Conservation (phyloP, 92 coral and sea anemone genomes). For the Parazoanthus darwini region DNA sequence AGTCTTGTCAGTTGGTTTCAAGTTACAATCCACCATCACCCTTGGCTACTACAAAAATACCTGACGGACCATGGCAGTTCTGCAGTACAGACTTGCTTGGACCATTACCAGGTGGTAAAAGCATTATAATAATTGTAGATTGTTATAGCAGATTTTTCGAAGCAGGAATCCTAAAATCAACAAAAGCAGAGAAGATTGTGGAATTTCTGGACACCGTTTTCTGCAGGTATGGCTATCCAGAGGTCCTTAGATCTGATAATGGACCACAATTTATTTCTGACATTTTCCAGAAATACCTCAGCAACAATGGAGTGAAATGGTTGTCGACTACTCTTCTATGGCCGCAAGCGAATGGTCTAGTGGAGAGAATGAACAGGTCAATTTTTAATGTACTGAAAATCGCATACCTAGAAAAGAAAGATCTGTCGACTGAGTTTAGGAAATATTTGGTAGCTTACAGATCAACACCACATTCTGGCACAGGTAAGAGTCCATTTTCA, state of each 20-base stretch:
- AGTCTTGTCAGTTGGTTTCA: conserved; percentile 52
- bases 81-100: conserved; percentile 44
- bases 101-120: conserved; percentile 48
- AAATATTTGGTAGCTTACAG: conserved; percentile 39
- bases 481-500: conserved; percentile 4
- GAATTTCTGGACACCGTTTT: conserved; percentile 43
- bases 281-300: conserved; percentile 16
- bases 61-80: conserved; percentile 53
- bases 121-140: conserved; percentile 36
- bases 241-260: conserved; percentile 35
- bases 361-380: conserved; percentile 46
- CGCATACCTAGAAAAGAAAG: conserved; percentile 30
- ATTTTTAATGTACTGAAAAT: conserved; percentile 34
- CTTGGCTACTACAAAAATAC: conserved; percentile 31
- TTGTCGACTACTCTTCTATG: conserved; percentile 40
- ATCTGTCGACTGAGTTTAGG: conserved; percentile 41
- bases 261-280: conserved; percentile 28
- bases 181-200: conserved; percentile 39
- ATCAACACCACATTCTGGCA: conserved; percentile 48
- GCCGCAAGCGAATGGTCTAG: conserved; percentile 47
- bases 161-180: conserved; percentile 43
- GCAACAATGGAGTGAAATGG: conserved; percentile 42
- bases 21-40: conserved; percentile 42
- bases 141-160: conserved; percentile 46
- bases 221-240: conserved; percentile 38